phyloP scores from a whole-genome alignment of 2,797 vertebrate species.

The Nyctalus aviator region DNA sequence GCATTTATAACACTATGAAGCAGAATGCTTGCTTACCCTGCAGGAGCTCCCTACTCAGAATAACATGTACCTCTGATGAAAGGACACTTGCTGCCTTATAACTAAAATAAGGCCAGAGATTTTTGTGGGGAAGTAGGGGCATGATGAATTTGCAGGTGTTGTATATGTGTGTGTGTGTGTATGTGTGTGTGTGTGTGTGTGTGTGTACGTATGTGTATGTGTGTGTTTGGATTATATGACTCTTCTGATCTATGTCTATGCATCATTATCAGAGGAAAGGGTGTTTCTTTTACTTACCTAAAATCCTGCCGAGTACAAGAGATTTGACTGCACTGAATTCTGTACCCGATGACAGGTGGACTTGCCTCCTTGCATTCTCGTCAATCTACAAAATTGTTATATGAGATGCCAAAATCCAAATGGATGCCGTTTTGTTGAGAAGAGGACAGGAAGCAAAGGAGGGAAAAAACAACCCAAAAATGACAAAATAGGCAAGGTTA shows the following conservation, averaged over 20 bases:
- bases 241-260: slow-evolving; percentile 51
- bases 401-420: slow-evolving; percentile 48
- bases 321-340: slow-evolving; percentile 93
- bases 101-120: slow-evolving; percentile 70
- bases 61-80: slow-evolving; percentile 68
- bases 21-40: slow-evolving; percentile 61
- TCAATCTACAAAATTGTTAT: slow-evolving; percentile 90
- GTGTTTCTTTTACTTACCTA: slow-evolving; percentile 87
- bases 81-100: slow-evolving; percentile 61
- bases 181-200: background rate
- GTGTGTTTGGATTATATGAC: fast-evolving
- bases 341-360: slow-evolving; percentile 91
- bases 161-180: background rate
- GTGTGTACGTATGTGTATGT: no score
- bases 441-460: background rate
- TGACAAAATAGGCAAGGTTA: background rate
- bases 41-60: slow-evolving; percentile 61
- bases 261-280: background rate
- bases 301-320: slow-evolving; percentile 92
- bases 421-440: background rate
- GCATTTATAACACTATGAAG: slow-evolving; percentile 66
- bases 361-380: slow-evolving; percentile 89
- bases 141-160: background rate
- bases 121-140: background rate
- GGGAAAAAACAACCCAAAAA: background rate